A percentile compares a stretch with the other conserved stretches of the same genome.
These are phyloP conservation scores for Charaxes varanes DNA, from an alignment of 1,140 invertebrate species.

Conservation along the genomic window DNA sequence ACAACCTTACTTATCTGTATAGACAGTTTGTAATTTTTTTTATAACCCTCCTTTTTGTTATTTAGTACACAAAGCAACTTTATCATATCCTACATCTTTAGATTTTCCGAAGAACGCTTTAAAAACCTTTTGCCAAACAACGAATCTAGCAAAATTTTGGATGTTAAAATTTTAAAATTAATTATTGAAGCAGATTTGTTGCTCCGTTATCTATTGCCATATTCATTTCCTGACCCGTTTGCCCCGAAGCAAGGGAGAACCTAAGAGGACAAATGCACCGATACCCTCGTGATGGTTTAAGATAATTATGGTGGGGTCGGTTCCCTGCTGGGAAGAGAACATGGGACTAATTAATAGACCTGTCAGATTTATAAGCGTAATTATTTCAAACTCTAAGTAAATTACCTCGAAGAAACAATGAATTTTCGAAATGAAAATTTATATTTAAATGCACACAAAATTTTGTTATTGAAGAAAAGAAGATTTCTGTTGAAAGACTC, in stretches of 20 bases:
- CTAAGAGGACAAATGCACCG: constrained; percentile 35
- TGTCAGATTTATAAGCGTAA: constrained; percentile 5
- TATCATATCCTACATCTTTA: too few species aligned
- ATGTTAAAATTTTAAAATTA: neutral
- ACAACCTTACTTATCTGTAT: too few species aligned
- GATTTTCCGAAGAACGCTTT: too few species aligned
- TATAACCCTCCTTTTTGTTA: too few species aligned
- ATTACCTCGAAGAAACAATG: too few species aligned
- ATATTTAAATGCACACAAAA: too few species aligned
- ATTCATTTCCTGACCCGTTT: constrained; percentile 27
- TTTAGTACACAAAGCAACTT: too few species aligned
- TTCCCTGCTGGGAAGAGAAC: constrained; percentile 5
- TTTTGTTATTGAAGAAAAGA: too few species aligned
- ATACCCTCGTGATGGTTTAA: constrained; percentile 31
- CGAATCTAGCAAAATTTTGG: neutral
- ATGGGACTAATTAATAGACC: constrained; percentile 7
- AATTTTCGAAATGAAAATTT: too few species aligned
- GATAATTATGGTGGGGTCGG: constrained; percentile 28
- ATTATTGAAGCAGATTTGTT: constrained; percentile 10
- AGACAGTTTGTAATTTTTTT: too few species aligned
- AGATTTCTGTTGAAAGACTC: too few species aligned
- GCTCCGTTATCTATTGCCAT: constrained; percentile 23
- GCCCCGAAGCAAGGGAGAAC: constrained; percentile 27
- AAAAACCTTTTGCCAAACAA: neutral
- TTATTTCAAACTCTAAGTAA: too few species aligned